Conservation (phyloP, 1,140 invertebrate genomes). For the Solenopsis fugax region DNA sequence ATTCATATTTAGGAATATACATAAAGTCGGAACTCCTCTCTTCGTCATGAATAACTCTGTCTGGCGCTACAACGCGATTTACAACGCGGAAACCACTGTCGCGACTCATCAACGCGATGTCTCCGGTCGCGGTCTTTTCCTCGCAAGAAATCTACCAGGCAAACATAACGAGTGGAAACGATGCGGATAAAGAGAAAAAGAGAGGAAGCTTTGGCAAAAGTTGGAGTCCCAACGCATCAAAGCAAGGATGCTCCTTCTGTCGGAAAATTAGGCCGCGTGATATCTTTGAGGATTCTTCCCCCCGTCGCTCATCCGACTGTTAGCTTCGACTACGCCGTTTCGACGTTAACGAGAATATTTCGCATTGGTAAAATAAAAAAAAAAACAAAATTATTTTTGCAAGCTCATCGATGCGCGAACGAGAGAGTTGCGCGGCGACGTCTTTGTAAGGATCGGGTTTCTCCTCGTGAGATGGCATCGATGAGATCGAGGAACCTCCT, state of each 20-base stretch:
- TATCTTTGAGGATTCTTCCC: slow-evolving; percentile 41
- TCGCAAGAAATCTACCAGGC: neutral
- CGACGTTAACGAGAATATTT: slow-evolving; percentile 57
- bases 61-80: neutral
- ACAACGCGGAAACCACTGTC: slow-evolving; percentile 1
- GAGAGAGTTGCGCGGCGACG: slow-evolving; percentile 21
- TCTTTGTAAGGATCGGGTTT: slow-evolving; percentile 12
- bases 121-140: slow-evolving; percentile 1
- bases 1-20: slow-evolving; percentile 37
- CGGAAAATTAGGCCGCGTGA: slow-evolving; percentile 66
- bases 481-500: slow-evolving; percentile 16
- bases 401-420: slow-evolving; percentile 31
- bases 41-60: slow-evolving; percentile 19
- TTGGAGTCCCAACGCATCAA: slow-evolving; percentile 49
- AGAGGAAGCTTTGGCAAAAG: slow-evolving; percentile 62
- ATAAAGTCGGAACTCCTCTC: slow-evolving; percentile 22
- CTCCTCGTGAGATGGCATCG: neutral
- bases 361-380: slow-evolving; percentile 37
- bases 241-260: slow-evolving; percentile 61
- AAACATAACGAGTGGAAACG: slow-evolving; percentile 42
- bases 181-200: slow-evolving; percentile 1
- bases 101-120: slow-evolving; percentile 47
- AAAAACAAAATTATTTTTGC: slow-evolving; percentile 55
- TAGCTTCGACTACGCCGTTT: slow-evolving; percentile 20
- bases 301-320: slow-evolving; percentile 6